A percentile compares a stretch with the other conserved stretches of the same genome.
These are phyloP conservation scores for Pipistrellus pygmaeus DNA, from an alignment of 2,797 vertebrate species.

Conservation along the genomic window DNA sequence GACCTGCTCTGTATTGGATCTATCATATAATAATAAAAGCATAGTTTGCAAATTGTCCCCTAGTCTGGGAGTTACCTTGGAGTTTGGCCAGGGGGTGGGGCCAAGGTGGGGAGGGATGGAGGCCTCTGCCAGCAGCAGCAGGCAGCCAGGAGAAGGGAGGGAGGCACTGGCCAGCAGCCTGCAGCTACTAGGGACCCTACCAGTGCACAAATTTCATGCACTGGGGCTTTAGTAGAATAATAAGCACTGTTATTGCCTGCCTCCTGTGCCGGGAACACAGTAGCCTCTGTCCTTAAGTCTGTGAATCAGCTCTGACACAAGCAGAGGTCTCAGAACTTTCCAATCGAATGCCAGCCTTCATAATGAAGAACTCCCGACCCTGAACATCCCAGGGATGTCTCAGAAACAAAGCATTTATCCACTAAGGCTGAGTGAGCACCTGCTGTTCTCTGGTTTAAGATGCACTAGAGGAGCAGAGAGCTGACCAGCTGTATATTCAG, in stretches of 20 bases:
- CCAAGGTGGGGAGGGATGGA: no score
- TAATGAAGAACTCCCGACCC: conserved; percentile 5
- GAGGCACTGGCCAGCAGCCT: no score
- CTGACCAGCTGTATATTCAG: neutral
- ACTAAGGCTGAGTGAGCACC: conserved; percentile 5
- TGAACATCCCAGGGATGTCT: conserved; percentile 21
- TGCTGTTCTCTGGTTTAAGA: conserved; percentile 49
- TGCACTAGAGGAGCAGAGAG: neutral
- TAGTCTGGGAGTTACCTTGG: no score
- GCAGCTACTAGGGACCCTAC: no score
- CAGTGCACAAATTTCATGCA: no score
- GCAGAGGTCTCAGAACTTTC: neutral
- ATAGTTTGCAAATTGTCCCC: no score
- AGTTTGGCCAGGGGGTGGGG: no score
- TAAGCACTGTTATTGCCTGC: conserved; percentile 29
- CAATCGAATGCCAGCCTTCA: neutral
- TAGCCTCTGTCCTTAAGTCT: neutral
- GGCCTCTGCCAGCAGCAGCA: no score
- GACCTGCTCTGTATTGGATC: conserved; percentile 65
- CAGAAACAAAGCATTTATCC: conserved; percentile 46
- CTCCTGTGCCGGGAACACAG: neutral
- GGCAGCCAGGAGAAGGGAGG: no score
- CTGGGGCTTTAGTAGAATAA: neutral
- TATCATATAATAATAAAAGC: neutral
- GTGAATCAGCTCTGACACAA: neutral